Percentiles rank a stretch among this genome's conserved stretches.
Conservation (phyloP, 2,888 invertebrate species). For the Alsophila aescularia region DNA sequence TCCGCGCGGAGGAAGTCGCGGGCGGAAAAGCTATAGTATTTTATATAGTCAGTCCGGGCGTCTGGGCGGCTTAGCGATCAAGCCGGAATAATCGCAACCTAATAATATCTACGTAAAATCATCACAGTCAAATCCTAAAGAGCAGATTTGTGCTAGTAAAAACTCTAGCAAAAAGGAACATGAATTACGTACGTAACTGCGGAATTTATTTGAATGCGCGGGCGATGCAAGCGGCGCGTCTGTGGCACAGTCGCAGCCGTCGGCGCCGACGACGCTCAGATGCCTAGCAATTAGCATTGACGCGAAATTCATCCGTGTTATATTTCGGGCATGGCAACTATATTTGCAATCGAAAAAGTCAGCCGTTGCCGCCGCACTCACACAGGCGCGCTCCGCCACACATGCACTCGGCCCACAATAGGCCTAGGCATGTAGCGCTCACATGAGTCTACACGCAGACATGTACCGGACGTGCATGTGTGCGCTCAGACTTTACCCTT, state of each 20-base stretch:
- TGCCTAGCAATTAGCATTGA: slow-evolving; percentile 70
- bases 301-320: slow-evolving; percentile 73
- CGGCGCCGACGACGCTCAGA: slow-evolving; percentile 45
- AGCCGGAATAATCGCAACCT: no score
- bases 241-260: slow-evolving; percentile 41
- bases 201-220: slow-evolving; percentile 33
- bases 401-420: slow-evolving; percentile 63
- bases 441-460: slow-evolving; percentile 57
- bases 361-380: slow-evolving; percentile 69
- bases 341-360: slow-evolving; percentile 78
- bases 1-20: no score
- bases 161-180: slow-evolving; percentile 29
- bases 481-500: slow-evolving; percentile 80
- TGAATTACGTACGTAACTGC: slow-evolving; percentile 28
- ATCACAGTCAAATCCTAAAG: slow-evolving; percentile 28
- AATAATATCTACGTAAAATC: slow-evolving; percentile 14
- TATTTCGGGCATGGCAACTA: slow-evolving; percentile 82
- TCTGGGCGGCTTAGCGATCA: no score
- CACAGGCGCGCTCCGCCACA: slow-evolving; percentile 53
- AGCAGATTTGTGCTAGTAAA: slow-evolving; percentile 34
- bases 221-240: slow-evolving; percentile 33
- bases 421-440: slow-evolving; percentile 62
- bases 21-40: no score
- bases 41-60: no score
- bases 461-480: slow-evolving; percentile 55